Base-by-base conservation (phyloP, 2,888 invertebrate genomes). In the Dione vanillae region DNA sequence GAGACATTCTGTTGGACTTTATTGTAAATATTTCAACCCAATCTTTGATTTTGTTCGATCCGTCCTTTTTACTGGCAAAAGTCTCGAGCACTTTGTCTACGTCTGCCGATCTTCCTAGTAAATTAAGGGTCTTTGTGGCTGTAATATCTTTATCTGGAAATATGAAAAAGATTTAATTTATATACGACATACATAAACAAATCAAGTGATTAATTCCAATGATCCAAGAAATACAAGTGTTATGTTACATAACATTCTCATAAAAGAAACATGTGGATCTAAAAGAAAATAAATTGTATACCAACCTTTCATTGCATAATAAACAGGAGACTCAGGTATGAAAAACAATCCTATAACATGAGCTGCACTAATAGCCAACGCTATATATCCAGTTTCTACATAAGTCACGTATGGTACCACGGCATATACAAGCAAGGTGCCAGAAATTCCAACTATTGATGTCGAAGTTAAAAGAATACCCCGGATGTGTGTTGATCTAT, bases 281-380 rank as follows among this genome's bases (percentile, higher is more conserved):
- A n/a, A 49, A 65, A 12, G 2, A 8, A 49, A 16, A 49, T 41
- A n/a, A 7, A 19, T 19, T 5, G 16, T 11, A 10, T 19, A 37
- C 54, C 67, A 71, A 86, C 86, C 84, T 80, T 82, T 82, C 75
- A 85, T 82, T 37, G 80, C 80, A 62, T 79, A 71, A 71, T 79
- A 85, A 1, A 85, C 82, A 0, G 85, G 85, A 0, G 85, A 84
- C 52, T 85, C 85, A 0, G 84, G 85, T 75, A 85, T 81, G 12
- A 79, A 84, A 5, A 78, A 64, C 14, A 83, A 56, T 1, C 78
- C 75, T 0, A 78, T n/a, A 0, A 82, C 64, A 70, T 84, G 83
- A 0, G 78, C 19, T 0, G 77, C 14, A n/a, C 79, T 73, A 6
- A 86, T 71, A 0, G 66, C 80, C 12, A 83, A 49, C 0, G 80